A percentile compares a stretch with the other conserved stretches of the same genome.
phyloP scores from a whole-genome alignment of 2,113 vertebrate species.

The Sorex fumeus region DNA sequence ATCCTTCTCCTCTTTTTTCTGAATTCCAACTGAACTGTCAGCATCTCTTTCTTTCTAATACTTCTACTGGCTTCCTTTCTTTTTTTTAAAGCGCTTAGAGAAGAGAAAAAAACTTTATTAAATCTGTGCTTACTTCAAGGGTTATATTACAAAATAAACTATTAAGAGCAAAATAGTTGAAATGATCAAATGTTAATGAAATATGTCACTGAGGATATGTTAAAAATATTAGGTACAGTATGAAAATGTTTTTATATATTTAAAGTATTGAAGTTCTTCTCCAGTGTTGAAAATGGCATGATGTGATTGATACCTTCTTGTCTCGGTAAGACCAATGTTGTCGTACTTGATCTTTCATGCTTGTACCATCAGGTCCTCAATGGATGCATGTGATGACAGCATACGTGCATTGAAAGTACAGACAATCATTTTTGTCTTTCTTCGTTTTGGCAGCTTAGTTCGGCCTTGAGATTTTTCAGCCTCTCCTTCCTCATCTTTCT shows the following conservation, averaged over 20 bases:
- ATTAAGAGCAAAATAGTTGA: background rate
- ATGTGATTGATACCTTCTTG: too few species aligned
- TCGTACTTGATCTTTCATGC: too few species aligned
- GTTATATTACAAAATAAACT: background rate
- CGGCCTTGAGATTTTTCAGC: too few species aligned
- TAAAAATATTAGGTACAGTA: background rate
- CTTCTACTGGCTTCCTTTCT: background rate
- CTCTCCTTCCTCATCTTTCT: too few species aligned
- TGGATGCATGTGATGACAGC: too few species aligned
- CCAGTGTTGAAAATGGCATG: too few species aligned
- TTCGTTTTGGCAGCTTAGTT: too few species aligned
- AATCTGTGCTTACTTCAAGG: background rate
- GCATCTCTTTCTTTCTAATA: background rate
- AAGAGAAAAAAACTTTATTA: background rate
- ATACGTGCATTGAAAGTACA: too few species aligned
- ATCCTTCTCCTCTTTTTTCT: background rate
- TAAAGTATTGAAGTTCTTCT: background rate
- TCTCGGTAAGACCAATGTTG: too few species aligned
- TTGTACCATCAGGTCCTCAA: too few species aligned
- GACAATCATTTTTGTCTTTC: too few species aligned
- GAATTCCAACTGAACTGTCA: background rate
- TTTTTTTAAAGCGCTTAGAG: background rate
- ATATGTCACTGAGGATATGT: background rate
- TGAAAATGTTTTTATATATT: background rate
- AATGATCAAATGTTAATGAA: background rate